Conservation (phyloP, 2,113 vertebrate species). For the Melierax canorus region DNA sequence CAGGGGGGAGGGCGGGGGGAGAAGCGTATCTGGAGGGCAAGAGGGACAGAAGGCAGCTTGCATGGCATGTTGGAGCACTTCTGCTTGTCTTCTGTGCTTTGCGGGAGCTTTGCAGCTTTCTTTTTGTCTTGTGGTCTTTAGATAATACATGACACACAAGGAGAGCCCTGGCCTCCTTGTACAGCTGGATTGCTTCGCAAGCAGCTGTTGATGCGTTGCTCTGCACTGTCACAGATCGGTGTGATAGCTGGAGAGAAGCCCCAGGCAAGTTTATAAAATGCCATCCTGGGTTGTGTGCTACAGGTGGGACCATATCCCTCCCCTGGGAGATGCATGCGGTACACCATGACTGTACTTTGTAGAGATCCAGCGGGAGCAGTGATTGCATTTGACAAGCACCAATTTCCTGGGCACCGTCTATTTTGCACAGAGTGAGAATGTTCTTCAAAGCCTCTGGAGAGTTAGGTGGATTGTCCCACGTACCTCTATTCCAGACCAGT, state of each 20-base stretch:
- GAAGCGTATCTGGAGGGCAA: background rate
- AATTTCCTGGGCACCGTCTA: background rate
- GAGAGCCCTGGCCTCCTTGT: background rate
- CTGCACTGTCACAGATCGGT: fast-evolving
- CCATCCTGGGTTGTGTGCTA: too few species aligned
- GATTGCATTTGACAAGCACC: background rate
- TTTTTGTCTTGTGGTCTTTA: background rate
- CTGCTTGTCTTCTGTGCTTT: background rate
- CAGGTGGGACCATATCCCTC: background rate
- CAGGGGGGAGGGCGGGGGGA: background rate
- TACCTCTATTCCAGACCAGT: background rate
- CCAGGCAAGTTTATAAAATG: background rate
- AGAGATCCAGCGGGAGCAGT: background rate
- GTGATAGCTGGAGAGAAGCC: background rate
- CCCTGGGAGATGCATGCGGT: background rate
- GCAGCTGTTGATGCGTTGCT: fast-evolving
- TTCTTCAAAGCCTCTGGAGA: background rate
- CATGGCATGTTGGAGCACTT: too few species aligned
- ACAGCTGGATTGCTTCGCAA: background rate
- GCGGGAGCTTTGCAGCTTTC: background rate
- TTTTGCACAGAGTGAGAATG: background rate
- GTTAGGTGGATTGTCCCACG: background rate
- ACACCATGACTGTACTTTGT: background rate
- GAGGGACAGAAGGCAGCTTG: background rate
- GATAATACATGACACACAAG: background rate